These are phyloP conservation scores for Macrosiphum euphorbiae DNA, from an alignment of 2,888 invertebrate genomes.

Conservation along the genomic window DNA sequence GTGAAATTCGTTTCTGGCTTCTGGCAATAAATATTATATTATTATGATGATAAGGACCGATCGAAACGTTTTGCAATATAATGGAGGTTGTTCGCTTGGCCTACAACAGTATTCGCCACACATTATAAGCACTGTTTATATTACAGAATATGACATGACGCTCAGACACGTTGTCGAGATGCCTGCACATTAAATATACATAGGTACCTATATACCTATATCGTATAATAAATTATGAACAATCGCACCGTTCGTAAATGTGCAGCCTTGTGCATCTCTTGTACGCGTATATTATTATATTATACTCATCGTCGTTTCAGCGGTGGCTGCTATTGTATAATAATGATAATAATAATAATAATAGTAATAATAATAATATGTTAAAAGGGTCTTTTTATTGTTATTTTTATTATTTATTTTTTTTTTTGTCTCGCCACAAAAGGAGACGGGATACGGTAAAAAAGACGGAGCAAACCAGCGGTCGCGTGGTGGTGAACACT, in stretches of 20 bases:
- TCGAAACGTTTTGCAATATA: background rate
- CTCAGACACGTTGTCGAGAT: background rate
- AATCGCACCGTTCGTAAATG: background rate
- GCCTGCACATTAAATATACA: background rate
- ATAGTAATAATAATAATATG: background rate
- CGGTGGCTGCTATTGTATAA: background rate
- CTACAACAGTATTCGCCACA: background rate
- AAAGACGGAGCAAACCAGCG: background rate
- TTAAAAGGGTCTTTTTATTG: conserved; percentile 17
- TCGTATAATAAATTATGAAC: background rate
- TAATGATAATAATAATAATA: background rate
- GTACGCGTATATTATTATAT: background rate
- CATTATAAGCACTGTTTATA: background rate
- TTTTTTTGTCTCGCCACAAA: background rate
- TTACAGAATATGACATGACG: background rate
- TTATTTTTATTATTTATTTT: background rate
- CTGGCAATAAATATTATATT: background rate
- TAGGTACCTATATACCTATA: no score
- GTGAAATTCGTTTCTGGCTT: background rate
- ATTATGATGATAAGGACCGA: background rate
- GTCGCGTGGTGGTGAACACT: conserved; percentile 12
- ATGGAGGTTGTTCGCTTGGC: background rate
- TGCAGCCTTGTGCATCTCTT: background rate
- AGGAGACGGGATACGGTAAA: background rate
- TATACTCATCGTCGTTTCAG: background rate